These are phyloP conservation scores for Neolamprologus sp. DNA, from an alignment of 2,113 vertebrate genomes.

Conservation along the genomic window DNA sequence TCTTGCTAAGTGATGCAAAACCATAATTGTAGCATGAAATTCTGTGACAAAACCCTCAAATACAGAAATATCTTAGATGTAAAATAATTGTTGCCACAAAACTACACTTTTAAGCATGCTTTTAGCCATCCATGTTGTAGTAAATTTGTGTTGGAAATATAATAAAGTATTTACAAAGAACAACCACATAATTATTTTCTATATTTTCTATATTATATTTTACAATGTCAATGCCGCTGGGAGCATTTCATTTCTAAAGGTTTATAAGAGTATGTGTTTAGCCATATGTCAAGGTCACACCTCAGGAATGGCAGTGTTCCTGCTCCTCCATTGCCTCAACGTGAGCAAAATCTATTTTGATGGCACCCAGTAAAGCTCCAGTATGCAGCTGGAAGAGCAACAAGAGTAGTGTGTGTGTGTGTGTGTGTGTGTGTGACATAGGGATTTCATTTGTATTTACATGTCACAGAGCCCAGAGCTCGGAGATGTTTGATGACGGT, in stretches of 20 bases:
- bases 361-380: slow-evolving; percentile 44
- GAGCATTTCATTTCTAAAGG: neutral
- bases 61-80: neutral
- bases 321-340: slow-evolving; percentile 42
- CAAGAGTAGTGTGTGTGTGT: neutral
- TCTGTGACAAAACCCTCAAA: neutral
- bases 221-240: neutral
- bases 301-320: neutral
- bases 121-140: neutral
- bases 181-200: neutral
- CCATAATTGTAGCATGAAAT: neutral
- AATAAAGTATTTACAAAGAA: neutral
- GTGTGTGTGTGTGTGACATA: neutral
- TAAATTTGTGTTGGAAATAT: neutral
- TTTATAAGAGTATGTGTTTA: neutral
- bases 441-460: neutral
- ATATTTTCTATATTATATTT: neutral
- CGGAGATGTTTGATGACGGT: slow-evolving; percentile 20
- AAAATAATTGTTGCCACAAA: neutral
- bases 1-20: neutral
- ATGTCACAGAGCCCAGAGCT: neutral
- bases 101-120: neutral
- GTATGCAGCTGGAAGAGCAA: slow-evolving; percentile 59
- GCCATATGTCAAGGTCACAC: slow-evolving; percentile 11
- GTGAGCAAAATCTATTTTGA: slow-evolving; percentile 49